phyloP scores from a whole-genome alignment of 2,888 invertebrate genomes.

The Lottia scabra region DNA sequence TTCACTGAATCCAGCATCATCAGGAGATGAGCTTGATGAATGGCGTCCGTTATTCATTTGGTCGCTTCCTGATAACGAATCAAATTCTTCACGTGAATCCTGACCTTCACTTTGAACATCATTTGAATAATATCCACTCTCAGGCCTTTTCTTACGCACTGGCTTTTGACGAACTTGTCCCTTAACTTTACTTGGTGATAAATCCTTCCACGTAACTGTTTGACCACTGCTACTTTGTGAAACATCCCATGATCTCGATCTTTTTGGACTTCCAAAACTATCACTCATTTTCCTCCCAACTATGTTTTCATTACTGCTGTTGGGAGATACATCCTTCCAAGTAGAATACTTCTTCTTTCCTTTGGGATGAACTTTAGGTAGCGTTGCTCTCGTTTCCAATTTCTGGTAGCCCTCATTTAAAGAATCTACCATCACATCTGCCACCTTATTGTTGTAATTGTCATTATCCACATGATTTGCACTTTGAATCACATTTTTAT shows the following conservation, averaged over 20 bases:
- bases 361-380: slow-evolving; percentile 12
- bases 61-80: slow-evolving; percentile 33
- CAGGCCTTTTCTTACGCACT: slow-evolving; percentile 30
- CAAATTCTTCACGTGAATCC: slow-evolving; percentile 38
- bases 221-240: slow-evolving; percentile 29
- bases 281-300: slow-evolving; percentile 17
- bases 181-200: slow-evolving; percentile 48
- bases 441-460: slow-evolving; percentile 27
- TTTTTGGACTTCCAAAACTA: slow-evolving; percentile 23
- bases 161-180: slow-evolving; percentile 11
- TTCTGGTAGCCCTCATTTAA: not conserved
- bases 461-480: not conserved
- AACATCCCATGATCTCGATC: slow-evolving; percentile 23
- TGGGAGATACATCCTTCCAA: slow-evolving; percentile 38
- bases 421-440: slow-evolving; percentile 22
- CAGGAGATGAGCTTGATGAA: slow-evolving; percentile 37
- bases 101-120: slow-evolving; percentile 38
- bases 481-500: not conserved
- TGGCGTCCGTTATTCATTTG: slow-evolving; percentile 14
- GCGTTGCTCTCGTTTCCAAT: slow-evolving; percentile 4
- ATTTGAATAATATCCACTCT: slow-evolving; percentile 44
- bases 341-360: slow-evolving; percentile 25
- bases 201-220: slow-evolving; percentile 51
- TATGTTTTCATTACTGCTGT: slow-evolving; percentile 22
- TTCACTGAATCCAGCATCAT: slow-evolving; percentile 61